Percentiles rank a stretch among this genome's conserved stretches.
These are phyloP conservation scores for Criorhina ranunculi DNA, from an alignment of 2,888 invertebrate genomes.

Conservation along the genomic window DNA sequence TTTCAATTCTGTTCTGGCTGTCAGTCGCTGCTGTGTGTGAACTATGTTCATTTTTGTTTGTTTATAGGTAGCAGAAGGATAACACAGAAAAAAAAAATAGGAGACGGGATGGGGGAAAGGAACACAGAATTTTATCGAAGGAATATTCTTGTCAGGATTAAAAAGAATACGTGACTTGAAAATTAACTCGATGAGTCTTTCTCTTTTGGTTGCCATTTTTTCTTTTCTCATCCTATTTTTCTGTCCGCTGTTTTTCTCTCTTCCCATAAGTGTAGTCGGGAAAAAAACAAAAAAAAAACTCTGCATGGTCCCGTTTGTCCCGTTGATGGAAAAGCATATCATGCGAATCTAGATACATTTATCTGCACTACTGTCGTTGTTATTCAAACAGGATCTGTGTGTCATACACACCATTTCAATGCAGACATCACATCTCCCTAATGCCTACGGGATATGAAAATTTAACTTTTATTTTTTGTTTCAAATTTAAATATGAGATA, in stretches of 20 bases:
- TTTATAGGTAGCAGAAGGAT: constrained; percentile 67
- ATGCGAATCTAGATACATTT: constrained; percentile 64
- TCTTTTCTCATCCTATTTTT: constrained; percentile 45
- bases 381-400: constrained; percentile 34
- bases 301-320: constrained; percentile 43
- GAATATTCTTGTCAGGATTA: constrained; percentile 85
- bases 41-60: constrained; percentile 73
- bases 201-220: constrained; percentile 43
- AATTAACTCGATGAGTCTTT: constrained; percentile 81
- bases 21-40: constrained; percentile 66
- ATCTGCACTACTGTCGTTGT: constrained; percentile 60
- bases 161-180: constrained; percentile 84
- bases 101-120: constrained; percentile 31
- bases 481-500: constrained; percentile 11
- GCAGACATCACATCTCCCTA: constrained; percentile 41
- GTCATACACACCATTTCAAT: constrained; percentile 50
- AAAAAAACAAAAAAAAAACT: constrained; percentile 3
- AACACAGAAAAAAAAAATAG: constrained; percentile 39
- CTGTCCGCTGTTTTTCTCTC: constrained; percentile 38
- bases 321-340: constrained; percentile 69
- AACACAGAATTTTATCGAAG: constrained; percentile 81
- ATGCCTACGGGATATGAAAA: constrained; percentile 40
- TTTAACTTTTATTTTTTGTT: constrained; percentile 20
- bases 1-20: constrained; percentile 64
- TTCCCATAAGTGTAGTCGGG: constrained; percentile 3